Evolutionary conservation across 2,888 invertebrate genomes (phyloP), one percentile per base, ranked within the genome.

Genomic region (Drosophila histrio): DNA sequence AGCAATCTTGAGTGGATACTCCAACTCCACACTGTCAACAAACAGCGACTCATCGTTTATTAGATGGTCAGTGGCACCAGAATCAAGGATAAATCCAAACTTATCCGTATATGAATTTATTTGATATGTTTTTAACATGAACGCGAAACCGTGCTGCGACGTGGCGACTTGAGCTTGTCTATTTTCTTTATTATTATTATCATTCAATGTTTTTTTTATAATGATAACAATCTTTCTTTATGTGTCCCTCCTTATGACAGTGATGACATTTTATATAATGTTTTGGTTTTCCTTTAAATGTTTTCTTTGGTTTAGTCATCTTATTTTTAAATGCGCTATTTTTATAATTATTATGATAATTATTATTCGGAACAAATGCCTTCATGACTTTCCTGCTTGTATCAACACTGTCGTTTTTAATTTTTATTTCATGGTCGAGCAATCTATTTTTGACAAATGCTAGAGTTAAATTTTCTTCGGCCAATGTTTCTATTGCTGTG

Each of bases 171-270:
- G 56, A 38, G 46, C 46, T 36, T 43, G 24, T 17, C 28, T 57
- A 46, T 57, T 46, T 39, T 57, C 36, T 36, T 46, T 19, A 46
- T 46, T 56, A 13, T 36, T 44, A n/a, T n/a, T n/a, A n/a, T n/a
- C n/a, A n/a, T n/a, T n/a, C n/a, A n/a, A n/a, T n/a, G n/a, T 13
- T 7, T 41, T 30, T 24, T 43, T 32, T 41, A 32, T 43, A 54
- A 24, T 24, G 8, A 15, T 43, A 52, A 22, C 30, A 54, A 28
- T 54, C 32, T 4, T 47, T 61, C 24, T 62, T 49, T 11, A 56
- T 49, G 26, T 43, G 61, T 2, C 41, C 32, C 26, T 24, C 47
- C 24, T 32, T 61, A 22, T 17, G 39, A 34, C 61, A 61, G 15
- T 47, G 8, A 24, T 47, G 46, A 21, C 46, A 47, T 13, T 47